Base-by-base conservation (phyloP, 2,888 invertebrate species). In the Crossocerus cetratus region DNA sequence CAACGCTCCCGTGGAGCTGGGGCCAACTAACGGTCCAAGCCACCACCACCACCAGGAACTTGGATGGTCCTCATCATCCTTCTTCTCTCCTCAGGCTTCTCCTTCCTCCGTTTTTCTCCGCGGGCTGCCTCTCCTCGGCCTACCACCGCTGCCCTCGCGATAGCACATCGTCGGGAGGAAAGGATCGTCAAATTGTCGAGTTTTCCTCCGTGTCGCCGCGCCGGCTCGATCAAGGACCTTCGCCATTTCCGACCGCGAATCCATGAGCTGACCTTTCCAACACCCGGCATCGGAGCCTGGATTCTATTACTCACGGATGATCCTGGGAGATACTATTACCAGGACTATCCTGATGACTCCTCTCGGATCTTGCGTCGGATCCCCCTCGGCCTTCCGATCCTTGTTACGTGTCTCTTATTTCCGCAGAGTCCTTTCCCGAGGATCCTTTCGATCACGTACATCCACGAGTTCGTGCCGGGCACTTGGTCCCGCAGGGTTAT, bases 21-120 rank as follows among this genome's bases (percentile, higher is more conserved):
- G 89, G 89, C 89, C 89, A 89, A 88, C 88, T 89, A 89, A 89
- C 89, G 89, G 89, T 89, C 83, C 86, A 77, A 81, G 64, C 89
- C 89, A 88, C 88, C 88, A 32, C n/a, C n/a, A 86, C 89, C 83
- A 86, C 70, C 77, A 74, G 77, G 77, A 78, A 68, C 81, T 76
- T 74, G 77, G 75, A 76, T 81, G 74, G 76, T 78, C 80, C 79
- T 84, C 82, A 71, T 73, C 77, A 78, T 81, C 79, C 68, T 82
- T 71, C 69, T 75, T 61, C 72, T 76, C 71, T 65, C 58, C 62
- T 63, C 58, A 22, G 44, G n/a, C 60, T 18, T 54, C 57, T 57
- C 59, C 67, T 49, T 59, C 69, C 65, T 65, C 57, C 69, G 45
- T 69, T 67, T 69, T 64, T 69, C 65, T 56, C 21, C 55, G 42